Evolutionary conservation across 2,888 invertebrate species (phyloP), one percentile per base, ranked within the genome.

Genomic region (Aethes cnicana): DNA sequence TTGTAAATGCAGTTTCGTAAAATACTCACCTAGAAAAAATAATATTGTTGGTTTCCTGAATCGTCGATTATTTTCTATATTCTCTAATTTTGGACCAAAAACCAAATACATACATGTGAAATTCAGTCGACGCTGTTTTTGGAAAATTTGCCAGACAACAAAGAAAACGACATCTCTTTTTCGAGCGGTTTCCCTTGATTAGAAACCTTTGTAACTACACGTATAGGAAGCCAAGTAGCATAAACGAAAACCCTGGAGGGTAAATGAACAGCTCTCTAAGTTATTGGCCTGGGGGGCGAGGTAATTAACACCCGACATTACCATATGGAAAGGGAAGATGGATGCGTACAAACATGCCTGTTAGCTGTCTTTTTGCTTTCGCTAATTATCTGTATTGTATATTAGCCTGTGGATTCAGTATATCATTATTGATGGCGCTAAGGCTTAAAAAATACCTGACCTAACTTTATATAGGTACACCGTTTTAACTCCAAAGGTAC

Each of bases 211-310:
- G 44, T 30, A 43, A 42, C 32, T 16, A 2, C 35, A 11, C 26
- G 26, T 23, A 32, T 9, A 26, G 21, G 30, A 6, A 30, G 14
- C 43, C 42, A 37, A 28, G 16, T 23, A 28, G 35, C 49, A 41
- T 30, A 54, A 52, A 48, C 37, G 43, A 44, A 46, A 48, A 47
- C 46, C 55, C 46, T 49, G 46, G 20, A 43, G 36, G 54, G 61
- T 59, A 61, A 66, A 67, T 58, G 57, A 57, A 56, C 56, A 55
- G 59, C 63, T 66, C 62, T 65, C 68, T 63, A 69, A 64, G 64
- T 72, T 65, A 72, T 68, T 69, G 58, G 65, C 60, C 52, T 59
- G 50, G 55, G 58, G 63, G 28, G 47, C 28, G 52, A 25, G 41
- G 47, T 46, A 46, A 47, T 56, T 56, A 56, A 54, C 54, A 49